These are phyloP conservation scores for Tychaedon coryphoeus DNA, from an alignment of 2,113 vertebrate species.

Conservation along the genomic window DNA sequence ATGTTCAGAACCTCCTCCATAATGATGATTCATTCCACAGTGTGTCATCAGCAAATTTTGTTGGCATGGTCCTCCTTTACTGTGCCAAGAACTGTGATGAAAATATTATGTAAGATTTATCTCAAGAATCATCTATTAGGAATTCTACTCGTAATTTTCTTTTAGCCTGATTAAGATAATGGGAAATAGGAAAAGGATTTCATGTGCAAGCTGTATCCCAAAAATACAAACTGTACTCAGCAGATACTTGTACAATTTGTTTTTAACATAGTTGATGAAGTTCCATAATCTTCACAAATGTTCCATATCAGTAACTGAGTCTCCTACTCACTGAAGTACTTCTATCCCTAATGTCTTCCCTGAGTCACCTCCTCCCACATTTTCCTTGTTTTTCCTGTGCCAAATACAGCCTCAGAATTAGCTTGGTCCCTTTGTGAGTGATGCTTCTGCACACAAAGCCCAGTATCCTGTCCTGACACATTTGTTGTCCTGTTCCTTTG, in stretches of 20 bases:
- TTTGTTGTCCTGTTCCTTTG: neutral
- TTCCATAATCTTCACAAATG: neutral
- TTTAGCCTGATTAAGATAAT: neutral
- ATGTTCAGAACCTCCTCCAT: constrained; percentile 30
- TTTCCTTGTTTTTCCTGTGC: neutral
- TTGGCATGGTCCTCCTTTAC: neutral
- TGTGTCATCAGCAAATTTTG: constrained; percentile 50
- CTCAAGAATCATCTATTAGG: neutral
- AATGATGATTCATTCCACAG: constrained; percentile 38
- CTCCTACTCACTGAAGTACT: neutral
- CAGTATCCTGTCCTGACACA: neutral
- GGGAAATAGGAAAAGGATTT: neutral
- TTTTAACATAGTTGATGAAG: neutral
- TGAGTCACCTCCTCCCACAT: neutral
- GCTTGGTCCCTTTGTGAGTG: neutral
- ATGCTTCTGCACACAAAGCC: neutral
- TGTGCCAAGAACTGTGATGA: neutral
- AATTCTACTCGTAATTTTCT: neutral
- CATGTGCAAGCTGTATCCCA: neutral
- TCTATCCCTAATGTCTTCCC: neutral
- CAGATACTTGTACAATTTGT: neutral
- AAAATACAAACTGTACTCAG: neutral
- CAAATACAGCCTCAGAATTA: neutral
- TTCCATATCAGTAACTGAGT: neutral
- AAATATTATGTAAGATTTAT: constrained; percentile 47